phyloP scores from a whole-genome alignment of 2,113 vertebrate species.

The Chascanopsetta lugubris region DNA sequence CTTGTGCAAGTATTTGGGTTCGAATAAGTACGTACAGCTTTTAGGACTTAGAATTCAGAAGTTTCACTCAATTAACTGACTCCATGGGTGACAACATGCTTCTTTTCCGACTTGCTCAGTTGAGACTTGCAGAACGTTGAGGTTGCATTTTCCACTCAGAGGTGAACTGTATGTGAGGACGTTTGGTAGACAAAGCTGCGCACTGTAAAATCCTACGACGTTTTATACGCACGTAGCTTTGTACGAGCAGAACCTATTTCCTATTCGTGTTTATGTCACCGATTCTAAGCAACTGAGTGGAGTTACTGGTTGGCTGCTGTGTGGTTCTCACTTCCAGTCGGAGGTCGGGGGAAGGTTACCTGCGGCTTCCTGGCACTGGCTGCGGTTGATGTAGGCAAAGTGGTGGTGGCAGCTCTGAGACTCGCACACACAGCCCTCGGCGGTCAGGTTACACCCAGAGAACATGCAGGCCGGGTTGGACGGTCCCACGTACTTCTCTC shows the following conservation, averaged over 20 bases:
- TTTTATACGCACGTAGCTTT: constrained; percentile 8
- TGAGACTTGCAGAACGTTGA: background rate
- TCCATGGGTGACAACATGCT: background rate
- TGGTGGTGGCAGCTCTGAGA: constrained; percentile 81
- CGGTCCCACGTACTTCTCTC: constrained; percentile 77
- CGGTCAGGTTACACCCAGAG: constrained; percentile 84
- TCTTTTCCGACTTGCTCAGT: background rate
- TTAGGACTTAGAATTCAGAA: background rate
- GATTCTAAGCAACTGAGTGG: background rate
- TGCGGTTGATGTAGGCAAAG: constrained; percentile 81
- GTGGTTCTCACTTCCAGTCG: constrained; percentile 19
- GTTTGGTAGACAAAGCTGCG: background rate
- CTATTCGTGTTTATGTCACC: background rate
- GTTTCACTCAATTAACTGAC: background rate
- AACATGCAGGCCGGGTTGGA: constrained; percentile 77
- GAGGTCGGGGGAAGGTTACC: constrained; percentile 72
- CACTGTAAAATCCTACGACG: too few relatives aligned
- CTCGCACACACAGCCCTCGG: constrained; percentile 79
- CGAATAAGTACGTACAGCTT: background rate
- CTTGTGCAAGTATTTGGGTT: background rate
- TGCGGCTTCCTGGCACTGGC: constrained; percentile 83
- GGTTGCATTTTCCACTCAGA: constrained; percentile 1
- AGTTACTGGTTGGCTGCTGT: constrained; percentile 19
- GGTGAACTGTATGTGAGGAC: background rate
- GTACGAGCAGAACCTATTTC: background rate